These are phyloP conservation scores for Clivina fossor DNA, from an alignment of 2,888 invertebrate genomes.

Conservation along the genomic window DNA sequence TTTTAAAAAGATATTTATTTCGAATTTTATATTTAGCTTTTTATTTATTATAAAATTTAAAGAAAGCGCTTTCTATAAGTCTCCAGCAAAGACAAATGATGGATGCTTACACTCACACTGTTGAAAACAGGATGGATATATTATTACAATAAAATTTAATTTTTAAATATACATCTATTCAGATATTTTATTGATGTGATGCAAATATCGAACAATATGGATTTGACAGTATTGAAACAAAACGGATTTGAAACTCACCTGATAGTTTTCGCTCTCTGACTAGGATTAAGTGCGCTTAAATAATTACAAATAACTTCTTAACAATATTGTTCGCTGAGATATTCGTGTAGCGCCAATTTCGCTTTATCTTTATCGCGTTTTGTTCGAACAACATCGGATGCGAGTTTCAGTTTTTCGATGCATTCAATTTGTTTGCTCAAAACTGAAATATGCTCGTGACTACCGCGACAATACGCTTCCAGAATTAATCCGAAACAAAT, in stretches of 20 bases:
- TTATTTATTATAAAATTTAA: too few relatives aligned
- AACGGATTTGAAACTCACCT: too few relatives aligned
- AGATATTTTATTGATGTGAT: too few relatives aligned
- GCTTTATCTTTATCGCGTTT: slow-evolving; percentile 76
- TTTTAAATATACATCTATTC: too few relatives aligned
- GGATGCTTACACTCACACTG: too few relatives aligned
- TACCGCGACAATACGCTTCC: slow-evolving; percentile 89
- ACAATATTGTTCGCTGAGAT: slow-evolving; percentile 70
- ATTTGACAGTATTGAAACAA: too few relatives aligned
- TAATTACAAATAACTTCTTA: slow-evolving; percentile 71
- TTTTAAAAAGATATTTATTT: slow-evolving; percentile 66
- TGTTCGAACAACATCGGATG: slow-evolving; percentile 68
- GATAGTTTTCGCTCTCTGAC: slow-evolving; percentile 74
- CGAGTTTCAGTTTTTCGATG: slow-evolving; percentile 74
- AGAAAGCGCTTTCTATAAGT: too few relatives aligned
- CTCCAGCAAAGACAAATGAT: too few relatives aligned
- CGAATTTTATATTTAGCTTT: too few relatives aligned
- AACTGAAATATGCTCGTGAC: slow-evolving; percentile 78
- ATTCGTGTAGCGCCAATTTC: slow-evolving; percentile 68
- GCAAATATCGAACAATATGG: too few relatives aligned
- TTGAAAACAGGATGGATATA: too few relatives aligned
- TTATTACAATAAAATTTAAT: too few relatives aligned
- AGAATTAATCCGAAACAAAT: slow-evolving; percentile 87
- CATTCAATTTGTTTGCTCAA: slow-evolving; percentile 76
- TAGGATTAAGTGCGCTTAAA: slow-evolving; percentile 83